Base-by-base conservation (phyloP, 2,797 vertebrate species). In the Gastrophryne carolinensis region DNA sequence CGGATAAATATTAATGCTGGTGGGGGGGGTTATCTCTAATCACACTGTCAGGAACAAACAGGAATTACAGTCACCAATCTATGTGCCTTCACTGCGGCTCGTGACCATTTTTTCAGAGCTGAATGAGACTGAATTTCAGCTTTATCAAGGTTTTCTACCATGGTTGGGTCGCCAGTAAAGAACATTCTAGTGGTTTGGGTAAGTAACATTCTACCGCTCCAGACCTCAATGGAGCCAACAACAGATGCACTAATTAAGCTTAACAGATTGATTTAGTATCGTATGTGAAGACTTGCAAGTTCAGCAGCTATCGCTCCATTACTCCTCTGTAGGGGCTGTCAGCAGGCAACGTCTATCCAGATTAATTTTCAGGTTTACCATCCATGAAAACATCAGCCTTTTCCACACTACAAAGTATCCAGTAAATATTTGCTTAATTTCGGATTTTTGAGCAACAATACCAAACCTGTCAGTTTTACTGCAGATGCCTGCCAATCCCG, bases 211-310 rank as follows among this genome's bases (percentile, higher is more conserved):
- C 41, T 53, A 30, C 13, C 50, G 39, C 54, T 58, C n/a, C 37
- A 61, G 73, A 62, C 75, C 75, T 72, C 67, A 66, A 68, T 6
- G 30, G 75, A 72, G 75, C 61, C 75, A 50, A 58, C 75, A 72
- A 78, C 75, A 78, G 75, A 78, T 78, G 75, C 68, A 72, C 75
- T 78, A 78, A 78, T 78, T 78, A 78, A 72, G 68, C 68, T 62
- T 72, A 78, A 78, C 75, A 78, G 75, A 78, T 78, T 78, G 75
- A 78, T 78, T 78, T 72, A 78, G 75, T 52, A 72, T 72, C 62
- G 63, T 72, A 49, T 72, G 68, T 57, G 75, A 65, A 65, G 75
- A 72, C 68, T 78, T 72, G 75, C 68, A 58, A 65, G 26, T 78
- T 72, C 75, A 78, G 75, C 68, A 78, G 24, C 61, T 49, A 32